Conservation (phyloP, 2,888 invertebrate species). For the Caenorhabditis japonica region DNA sequence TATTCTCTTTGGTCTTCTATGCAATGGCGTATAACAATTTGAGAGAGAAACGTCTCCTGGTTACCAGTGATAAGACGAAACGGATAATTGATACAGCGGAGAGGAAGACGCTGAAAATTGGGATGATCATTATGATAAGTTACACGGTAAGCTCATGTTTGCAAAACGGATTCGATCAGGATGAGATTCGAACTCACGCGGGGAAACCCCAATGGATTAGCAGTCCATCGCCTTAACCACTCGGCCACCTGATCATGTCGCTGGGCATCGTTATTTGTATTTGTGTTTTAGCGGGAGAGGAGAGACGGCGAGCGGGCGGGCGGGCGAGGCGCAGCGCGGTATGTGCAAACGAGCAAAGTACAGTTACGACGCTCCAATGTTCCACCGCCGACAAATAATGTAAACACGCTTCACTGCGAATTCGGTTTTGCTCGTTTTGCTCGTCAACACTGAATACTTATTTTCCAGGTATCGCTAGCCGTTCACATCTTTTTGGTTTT, state of each 20-base stretch:
- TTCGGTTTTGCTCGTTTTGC: too few species aligned
- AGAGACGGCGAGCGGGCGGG: too few species aligned
- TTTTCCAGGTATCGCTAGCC: slow-evolving; percentile 23
- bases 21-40: slow-evolving; percentile 43
- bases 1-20: slow-evolving; percentile 39
- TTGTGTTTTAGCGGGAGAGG: too few species aligned
- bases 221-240: slow-evolving; percentile 77
- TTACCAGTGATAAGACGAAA: slow-evolving; percentile 37
- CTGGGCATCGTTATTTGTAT: too few species aligned
- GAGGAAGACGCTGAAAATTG: slow-evolving; percentile 34
- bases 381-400: too few species aligned
- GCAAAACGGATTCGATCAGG: slow-evolving; percentile 64
- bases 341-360: too few species aligned
- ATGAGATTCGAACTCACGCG: slow-evolving; percentile 77
- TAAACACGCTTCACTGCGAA: too few species aligned
- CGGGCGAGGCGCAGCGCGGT: too few species aligned
- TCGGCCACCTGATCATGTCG: slow-evolving; percentile 75
- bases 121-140: slow-evolving; percentile 36
- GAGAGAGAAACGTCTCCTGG: slow-evolving; percentile 27
- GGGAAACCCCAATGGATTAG: slow-evolving; percentile 77
- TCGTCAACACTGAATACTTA: background rate
- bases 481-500: slow-evolving; percentile 22
- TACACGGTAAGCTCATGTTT: slow-evolving; percentile 20
- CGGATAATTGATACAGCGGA: slow-evolving; percentile 39
- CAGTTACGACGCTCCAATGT: too few species aligned